These are phyloP conservation scores for Slavum lentiscoides DNA, from an alignment of 2,888 invertebrate genomes.

Conservation along the genomic window DNA sequence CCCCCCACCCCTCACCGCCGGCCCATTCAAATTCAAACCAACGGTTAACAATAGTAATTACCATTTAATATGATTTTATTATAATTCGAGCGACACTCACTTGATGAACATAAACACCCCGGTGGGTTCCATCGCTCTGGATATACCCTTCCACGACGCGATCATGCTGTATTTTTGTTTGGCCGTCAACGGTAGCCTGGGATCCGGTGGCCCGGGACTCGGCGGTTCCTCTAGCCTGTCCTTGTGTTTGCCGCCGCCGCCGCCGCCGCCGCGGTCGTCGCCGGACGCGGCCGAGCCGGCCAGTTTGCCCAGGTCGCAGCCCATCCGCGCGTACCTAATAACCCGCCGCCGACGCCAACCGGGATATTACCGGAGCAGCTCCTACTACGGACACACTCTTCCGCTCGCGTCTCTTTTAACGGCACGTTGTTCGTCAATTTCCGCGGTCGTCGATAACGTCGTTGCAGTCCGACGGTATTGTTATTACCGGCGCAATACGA, in stretches of 20 bases:
- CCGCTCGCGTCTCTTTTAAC: not conserved
- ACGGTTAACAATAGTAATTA: no score
- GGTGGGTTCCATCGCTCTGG: slow-evolving; percentile 84
- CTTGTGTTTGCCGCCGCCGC: slow-evolving; percentile 55
- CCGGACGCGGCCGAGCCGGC: slow-evolving; percentile 63
- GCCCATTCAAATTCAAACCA: no score
- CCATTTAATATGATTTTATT: no score
- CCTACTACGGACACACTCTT: no score
- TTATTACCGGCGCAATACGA: no score
- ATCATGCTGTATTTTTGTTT: slow-evolving; percentile 86
- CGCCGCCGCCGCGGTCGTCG: slow-evolving; percentile 60
- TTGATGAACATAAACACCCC: slow-evolving; percentile 90
- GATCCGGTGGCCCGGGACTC: slow-evolving; percentile 73
- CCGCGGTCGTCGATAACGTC: not conserved
- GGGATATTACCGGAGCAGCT: no score
- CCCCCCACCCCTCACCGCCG: no score
- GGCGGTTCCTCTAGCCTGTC: slow-evolving; percentile 62
- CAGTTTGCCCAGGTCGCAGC: slow-evolving; percentile 77
- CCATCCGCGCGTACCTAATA: slow-evolving; percentile 63
- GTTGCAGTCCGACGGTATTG: not conserved
- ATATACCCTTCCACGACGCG: slow-evolving; percentile 90
- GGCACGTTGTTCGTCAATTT: not conserved
- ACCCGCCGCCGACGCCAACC: not conserved
- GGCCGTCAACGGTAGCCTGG: slow-evolving; percentile 78
- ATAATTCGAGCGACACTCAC: slow-evolving; percentile 64